Conservation (phyloP, 1,140 invertebrate species). For the Limonius californicus region DNA sequence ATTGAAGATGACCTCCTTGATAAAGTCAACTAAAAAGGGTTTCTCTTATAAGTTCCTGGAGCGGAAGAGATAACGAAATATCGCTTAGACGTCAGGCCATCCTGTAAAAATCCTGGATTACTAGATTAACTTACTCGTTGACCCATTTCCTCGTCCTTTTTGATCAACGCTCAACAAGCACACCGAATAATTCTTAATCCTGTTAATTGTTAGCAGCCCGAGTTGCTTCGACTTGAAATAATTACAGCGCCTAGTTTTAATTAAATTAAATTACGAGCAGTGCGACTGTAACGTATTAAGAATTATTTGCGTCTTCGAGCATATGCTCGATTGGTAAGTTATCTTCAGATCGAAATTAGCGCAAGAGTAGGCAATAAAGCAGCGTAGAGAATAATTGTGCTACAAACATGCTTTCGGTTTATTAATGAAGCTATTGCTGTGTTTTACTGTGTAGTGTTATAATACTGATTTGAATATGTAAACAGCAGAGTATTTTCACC, state of each 20-base stretch:
- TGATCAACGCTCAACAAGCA: background rate
- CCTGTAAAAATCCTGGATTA: conserved; percentile 12
- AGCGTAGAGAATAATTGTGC: no score
- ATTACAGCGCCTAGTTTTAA: background rate
- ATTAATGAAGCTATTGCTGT: no score
- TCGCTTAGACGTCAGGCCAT: conserved; percentile 9
- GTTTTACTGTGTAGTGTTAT: no score
- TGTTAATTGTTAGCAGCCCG: background rate
- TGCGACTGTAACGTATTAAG: background rate
- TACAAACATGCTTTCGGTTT: no score
- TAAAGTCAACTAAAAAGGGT: conserved; percentile 11
- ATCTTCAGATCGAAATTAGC: no score
- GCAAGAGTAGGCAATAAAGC: no score
- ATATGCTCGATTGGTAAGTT: no score
- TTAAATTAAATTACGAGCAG: background rate
- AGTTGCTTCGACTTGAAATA: background rate
- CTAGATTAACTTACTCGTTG: conserved; percentile 9
- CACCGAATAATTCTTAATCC: conserved; percentile 1
- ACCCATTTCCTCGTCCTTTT: background rate
- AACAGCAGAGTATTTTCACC: no score
- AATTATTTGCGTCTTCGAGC: background rate
- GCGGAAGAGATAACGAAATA: conserved; percentile 12
- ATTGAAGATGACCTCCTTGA: conserved; percentile 8
- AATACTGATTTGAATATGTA: no score
- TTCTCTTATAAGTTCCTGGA: conserved; percentile 3